phyloP scores from a whole-genome alignment of 2,113 vertebrate genomes.

The Pogona vitticeps region DNA sequence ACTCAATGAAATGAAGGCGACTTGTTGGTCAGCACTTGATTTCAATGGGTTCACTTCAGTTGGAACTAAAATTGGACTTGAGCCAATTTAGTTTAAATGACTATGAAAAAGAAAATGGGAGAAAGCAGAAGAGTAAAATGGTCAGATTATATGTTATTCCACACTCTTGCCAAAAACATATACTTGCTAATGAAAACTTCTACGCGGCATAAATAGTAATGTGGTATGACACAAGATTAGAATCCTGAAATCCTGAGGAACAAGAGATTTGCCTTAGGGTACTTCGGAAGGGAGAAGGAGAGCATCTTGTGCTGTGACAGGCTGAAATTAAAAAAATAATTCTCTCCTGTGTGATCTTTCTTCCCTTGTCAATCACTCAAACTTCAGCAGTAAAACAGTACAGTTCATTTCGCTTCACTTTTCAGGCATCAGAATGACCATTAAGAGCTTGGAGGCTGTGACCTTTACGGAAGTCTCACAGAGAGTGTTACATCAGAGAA shows the following conservation, averaged over 20 bases:
- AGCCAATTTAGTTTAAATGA: neutral
- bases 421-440: constrained; percentile 29
- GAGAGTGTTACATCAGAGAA: constrained; percentile 30
- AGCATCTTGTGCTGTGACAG: neutral
- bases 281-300: neutral
- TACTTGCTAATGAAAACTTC: neutral
- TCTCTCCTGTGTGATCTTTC: neutral
- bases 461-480: constrained; percentile 36
- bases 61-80: too few relatives aligned
- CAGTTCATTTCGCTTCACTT: constrained; percentile 24
- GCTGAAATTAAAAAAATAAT: neutral
- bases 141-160: neutral
- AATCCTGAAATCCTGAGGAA: neutral
- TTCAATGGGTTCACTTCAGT: too few relatives aligned
- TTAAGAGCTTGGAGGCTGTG: constrained; percentile 7
- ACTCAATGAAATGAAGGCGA: too few relatives aligned
- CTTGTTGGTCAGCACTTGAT: too few relatives aligned
- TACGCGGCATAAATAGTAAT: neutral
- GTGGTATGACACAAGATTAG: neutral
- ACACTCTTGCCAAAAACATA: neutral
- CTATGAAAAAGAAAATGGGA: neutral
- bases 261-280: neutral
- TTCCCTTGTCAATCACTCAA: neutral
- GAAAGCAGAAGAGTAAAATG: neutral
- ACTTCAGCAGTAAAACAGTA: constrained; percentile 33